A percentile compares a stretch with the other conserved stretches of the same genome.
Conservation (phyloP, 2,797 vertebrate species). For the Hypotaenidia philippensis region DNA sequence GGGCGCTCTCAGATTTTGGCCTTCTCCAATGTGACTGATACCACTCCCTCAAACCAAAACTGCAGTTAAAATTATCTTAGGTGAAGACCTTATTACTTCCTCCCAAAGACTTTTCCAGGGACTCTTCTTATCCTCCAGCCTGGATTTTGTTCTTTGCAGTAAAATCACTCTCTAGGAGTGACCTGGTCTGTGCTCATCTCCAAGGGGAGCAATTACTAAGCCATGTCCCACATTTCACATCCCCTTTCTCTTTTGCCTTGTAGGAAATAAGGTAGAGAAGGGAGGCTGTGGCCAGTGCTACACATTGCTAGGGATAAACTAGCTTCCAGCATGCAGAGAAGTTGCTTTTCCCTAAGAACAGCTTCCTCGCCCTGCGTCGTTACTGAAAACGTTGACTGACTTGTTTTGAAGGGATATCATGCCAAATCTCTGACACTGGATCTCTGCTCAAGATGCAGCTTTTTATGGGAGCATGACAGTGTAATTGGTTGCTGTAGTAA, state of each 20-base stretch:
- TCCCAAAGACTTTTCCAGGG: neutral
- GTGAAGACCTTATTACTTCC: neutral
- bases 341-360: neutral
- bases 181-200: neutral
- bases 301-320: neutral
- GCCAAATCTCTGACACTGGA: neutral
- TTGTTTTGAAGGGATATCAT: neutral
- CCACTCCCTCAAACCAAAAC: neutral
- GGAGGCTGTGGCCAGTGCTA: neutral
- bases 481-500: neutral
- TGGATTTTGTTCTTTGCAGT: neutral
- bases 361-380: neutral
- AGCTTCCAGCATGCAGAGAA: neutral
- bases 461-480: neutral
- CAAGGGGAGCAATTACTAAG: slow-evolving; percentile 10
- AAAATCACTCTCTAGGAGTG: neutral
- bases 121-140: neutral
- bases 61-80: neutral
- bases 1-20: neutral
- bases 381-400: neutral
- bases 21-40: neutral
- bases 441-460: neutral
- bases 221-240: neutral
- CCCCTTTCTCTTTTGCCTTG: neutral
- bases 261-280: neutral